Evolutionary conservation across 2,113 vertebrate genomes (phyloP).

Genomic region (Odontesthes bonariensis): DNA sequence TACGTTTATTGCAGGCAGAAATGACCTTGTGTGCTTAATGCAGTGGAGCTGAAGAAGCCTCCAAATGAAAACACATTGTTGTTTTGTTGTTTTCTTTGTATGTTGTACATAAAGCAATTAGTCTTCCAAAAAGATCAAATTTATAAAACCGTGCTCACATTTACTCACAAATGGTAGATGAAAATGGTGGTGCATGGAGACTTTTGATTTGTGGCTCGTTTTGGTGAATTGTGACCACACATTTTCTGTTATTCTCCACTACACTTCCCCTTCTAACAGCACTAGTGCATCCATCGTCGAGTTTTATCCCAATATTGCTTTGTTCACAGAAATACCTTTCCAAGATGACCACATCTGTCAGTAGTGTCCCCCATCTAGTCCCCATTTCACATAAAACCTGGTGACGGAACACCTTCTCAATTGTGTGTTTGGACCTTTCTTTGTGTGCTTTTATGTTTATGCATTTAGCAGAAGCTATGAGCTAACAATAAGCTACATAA

Average conservation of each 20-base stretch:
- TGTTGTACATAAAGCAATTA: background rate
- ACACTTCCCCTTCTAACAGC: background rate
- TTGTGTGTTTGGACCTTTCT: too few relatives aligned
- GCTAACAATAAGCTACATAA: too few relatives aligned
- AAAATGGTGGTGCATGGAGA: background rate
- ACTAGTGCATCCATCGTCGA: background rate
- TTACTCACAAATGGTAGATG: too few relatives aligned
- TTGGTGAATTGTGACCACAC: background rate
- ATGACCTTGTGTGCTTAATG: too few relatives aligned
- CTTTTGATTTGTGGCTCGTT: background rate
- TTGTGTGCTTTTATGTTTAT: too few relatives aligned
- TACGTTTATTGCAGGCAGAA: too few relatives aligned
- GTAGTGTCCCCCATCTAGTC: too few relatives aligned
- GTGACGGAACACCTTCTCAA: too few relatives aligned
- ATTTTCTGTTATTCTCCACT: background rate
- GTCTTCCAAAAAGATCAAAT: background rate
- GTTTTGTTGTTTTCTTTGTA: background rate
- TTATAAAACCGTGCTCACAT: background rate
- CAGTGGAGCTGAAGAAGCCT: background rate
- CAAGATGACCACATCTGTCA: too few relatives aligned
- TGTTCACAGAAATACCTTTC: too few relatives aligned
- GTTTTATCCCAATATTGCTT: background rate
- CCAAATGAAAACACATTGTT: background rate
- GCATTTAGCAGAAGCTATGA: too few relatives aligned
- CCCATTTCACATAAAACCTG: too few relatives aligned